A percentile compares a stretch with the other conserved stretches of the same genome.
Conservation (phyloP, 2,888 invertebrate genomes). For the Eugnorisma glareosa region DNA sequence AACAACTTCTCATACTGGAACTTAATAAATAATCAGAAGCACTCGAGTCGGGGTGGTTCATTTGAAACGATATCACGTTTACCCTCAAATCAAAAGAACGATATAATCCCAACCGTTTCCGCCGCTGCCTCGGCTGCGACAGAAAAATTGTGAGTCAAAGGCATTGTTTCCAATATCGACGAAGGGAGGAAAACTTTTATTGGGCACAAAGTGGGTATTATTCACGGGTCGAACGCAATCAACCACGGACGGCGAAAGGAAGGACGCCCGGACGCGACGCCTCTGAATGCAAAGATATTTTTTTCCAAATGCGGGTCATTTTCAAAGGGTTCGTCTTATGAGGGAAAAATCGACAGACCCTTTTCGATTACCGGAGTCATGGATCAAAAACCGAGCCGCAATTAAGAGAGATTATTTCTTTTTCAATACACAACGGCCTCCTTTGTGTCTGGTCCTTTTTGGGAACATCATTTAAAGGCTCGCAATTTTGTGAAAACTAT, state of each 20-base stretch:
- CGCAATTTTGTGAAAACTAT: constrained; percentile 67
- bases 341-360: constrained; percentile 83
- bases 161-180: constrained; percentile 89
- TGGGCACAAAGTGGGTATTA: constrained; percentile 89
- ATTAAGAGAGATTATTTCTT: constrained; percentile 84
- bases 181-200: constrained; percentile 88
- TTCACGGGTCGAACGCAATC: constrained; percentile 87
- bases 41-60: constrained; percentile 73
- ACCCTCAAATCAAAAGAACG: constrained; percentile 87
- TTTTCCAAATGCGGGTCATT: constrained; percentile 86
- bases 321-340: constrained; percentile 87
- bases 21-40: constrained; percentile 71
- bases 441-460: constrained; percentile 72
- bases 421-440: constrained; percentile 72
- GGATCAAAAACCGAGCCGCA: constrained; percentile 83
- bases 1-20: constrained; percentile 55
- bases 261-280: constrained; percentile 84
- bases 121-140: constrained; percentile 73
- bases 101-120: constrained; percentile 84
- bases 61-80: constrained; percentile 86
- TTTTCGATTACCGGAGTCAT: constrained; percentile 86
- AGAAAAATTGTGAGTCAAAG: constrained; percentile 88
- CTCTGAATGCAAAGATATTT: constrained; percentile 89
- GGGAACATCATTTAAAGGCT: constrained; percentile 63
- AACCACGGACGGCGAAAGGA: constrained; percentile 79